Evolutionary conservation across 2,797 vertebrate species (phyloP).

Genomic region (Tauraco hartlaubi): DNA sequence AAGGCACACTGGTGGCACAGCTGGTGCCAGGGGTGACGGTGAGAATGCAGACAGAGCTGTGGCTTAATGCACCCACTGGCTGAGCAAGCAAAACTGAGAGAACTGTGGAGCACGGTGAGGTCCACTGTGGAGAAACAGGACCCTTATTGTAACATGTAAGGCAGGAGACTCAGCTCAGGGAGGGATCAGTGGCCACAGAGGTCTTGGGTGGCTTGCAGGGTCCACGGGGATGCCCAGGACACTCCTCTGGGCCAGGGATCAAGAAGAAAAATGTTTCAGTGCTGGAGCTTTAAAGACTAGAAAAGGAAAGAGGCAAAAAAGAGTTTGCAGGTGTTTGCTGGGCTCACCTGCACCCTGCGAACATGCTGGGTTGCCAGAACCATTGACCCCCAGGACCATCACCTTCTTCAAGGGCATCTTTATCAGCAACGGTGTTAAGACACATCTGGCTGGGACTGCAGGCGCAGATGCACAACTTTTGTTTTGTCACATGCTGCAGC

Average conservation of each 20-base stretch:
- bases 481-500: not conserved
- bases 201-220: not conserved
- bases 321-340: no score
- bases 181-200: not conserved
- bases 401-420: rapidly evolving
- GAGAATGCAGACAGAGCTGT: not conserved
- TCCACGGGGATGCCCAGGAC: not conserved
- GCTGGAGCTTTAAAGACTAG: no score
- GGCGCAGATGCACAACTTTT: not conserved
- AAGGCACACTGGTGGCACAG: not conserved
- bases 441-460: rapidly evolving
- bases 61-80: rapidly evolving
- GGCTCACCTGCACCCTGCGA: not conserved
- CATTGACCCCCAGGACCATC: rapidly evolving
- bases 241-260: not conserved
- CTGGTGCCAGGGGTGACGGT: not conserved
- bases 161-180: not conserved
- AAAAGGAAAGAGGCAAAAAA: no score
- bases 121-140: not conserved
- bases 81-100: rapidly evolving
- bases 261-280: no score
- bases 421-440: rapidly evolving
- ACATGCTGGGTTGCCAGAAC: rapidly evolving
- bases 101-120: not conserved
- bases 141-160: not conserved